Conservation (phyloP, 2,888 invertebrate genomes). For the Epinotia demarniana region DNA sequence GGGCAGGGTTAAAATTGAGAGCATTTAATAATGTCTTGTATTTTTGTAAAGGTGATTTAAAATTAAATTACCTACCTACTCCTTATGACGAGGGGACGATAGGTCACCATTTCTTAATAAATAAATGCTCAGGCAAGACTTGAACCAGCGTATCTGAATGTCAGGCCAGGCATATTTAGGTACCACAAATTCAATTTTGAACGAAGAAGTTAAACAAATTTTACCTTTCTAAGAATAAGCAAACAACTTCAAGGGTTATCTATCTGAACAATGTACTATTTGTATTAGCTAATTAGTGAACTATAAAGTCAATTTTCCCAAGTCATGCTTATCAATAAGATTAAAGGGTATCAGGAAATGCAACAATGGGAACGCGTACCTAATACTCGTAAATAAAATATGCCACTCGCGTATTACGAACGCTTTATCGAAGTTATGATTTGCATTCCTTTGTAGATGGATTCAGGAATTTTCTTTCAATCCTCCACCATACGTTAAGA, state of each 20-base stretch:
- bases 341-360: constrained; percentile 18
- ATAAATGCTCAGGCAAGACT: neutral
- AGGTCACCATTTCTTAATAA: neutral
- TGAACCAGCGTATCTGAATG: neutral
- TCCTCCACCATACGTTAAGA: too few relatives aligned
- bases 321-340: constrained; percentile 12
- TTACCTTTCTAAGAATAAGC: neutral
- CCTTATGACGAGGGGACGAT: constrained; percentile 5
- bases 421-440: constrained; percentile 4
- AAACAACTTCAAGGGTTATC: neutral
- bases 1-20: constrained; percentile 43
- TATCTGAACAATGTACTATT: neutral
- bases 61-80: neutral
- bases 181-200: neutral
- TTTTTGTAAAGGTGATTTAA: neutral
- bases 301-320: neutral
- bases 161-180: neutral
- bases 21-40: constrained; percentile 21
- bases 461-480: neutral
- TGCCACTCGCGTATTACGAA: neutral
- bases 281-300: constrained; percentile 1
- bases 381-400: constrained; percentile 6
- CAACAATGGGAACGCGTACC: neutral
- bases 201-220: neutral
- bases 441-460: neutral